phyloP scores from a whole-genome alignment of 2,113 vertebrate species.

The Ptychochromis oligacanthus region DNA sequence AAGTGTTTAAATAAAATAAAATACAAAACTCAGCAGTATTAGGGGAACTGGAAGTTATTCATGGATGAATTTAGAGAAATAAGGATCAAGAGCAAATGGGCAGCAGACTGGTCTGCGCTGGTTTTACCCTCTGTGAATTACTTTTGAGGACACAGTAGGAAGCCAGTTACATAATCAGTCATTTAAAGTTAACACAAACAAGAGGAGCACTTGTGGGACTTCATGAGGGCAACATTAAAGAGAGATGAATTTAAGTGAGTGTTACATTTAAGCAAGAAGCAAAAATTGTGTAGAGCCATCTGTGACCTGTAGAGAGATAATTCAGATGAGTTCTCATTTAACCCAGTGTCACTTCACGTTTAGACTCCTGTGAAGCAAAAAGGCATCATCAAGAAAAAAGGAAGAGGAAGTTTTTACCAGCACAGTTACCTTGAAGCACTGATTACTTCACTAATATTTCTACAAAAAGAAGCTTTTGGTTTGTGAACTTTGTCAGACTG shows the following conservation, averaged over 20 bases:
- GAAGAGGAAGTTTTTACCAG: neutral
- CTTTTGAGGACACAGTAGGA: neutral
- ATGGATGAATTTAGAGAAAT: neutral
- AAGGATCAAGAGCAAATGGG: neutral
- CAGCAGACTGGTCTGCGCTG: neutral
- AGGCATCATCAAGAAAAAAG: neutral
- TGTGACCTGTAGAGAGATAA: neutral
- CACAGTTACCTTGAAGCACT: neutral
- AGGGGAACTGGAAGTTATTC: constrained; percentile 1
- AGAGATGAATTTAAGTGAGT: neutral
- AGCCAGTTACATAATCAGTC: constrained; percentile 5
- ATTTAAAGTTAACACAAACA: constrained; percentile 24
- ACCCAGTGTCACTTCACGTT: neutral
- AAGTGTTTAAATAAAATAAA: neutral
- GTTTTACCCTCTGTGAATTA: neutral
- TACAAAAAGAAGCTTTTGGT: neutral
- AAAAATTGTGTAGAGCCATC: constrained; percentile 27
- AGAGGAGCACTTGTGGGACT: constrained; percentile 9
- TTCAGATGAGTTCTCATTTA: neutral
- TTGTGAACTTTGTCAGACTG: neutral
- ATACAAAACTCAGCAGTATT: neutral
- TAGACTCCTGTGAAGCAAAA: neutral
- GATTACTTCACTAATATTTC: neutral
- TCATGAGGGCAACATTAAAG: neutral
- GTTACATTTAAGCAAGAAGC: constrained; percentile 28